Evolutionary conservation across 2,113 vertebrate genomes (phyloP), one percentile per base, ranked within the genome.

Genomic region (Centropristis striata): DNA sequence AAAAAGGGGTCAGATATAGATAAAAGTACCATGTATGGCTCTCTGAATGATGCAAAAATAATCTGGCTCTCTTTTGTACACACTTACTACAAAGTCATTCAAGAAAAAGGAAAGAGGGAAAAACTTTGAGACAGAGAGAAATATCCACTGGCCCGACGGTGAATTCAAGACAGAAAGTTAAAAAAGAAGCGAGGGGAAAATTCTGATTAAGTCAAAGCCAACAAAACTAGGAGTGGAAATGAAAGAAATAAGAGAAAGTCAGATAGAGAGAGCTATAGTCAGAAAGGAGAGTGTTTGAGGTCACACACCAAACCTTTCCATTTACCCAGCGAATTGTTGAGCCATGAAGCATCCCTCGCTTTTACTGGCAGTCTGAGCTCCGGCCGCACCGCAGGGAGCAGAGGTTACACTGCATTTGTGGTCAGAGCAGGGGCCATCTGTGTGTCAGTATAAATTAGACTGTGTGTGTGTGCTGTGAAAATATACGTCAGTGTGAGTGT

Each of bases 281-380:
- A 81, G 41, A 73, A 4, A 58, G 64, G 20, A 64, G 90, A 85
- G 86, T 85, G 90, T 90, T 89, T 95, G 91, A 94, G 94, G 94
- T 94, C 89, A 90, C 89, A 86, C 83, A 92, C 81, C 82, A 89
- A 92, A 66, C 88, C 93, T 95, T 95, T 95, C 93, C 91, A 94
- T 93, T 94, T 93, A 94, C 92, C 89, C 90, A 91, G 93, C 91
- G 68, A 94, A 96, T 96, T 94, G 92, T 92, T 96, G 89, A 93
- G 93, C 92, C 92, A 93, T 96, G 95, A 96, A 95, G 94, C 93
- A 94, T 94, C 92, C 44, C 90, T 77, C 67, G 83, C 79, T 89
- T 94, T 96, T 94, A 95, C 94, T 94, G 95, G 93, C 93, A 94
- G 90, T 69, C 86, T 81, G 89, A 86, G 90, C 76, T 86, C 76